Conservation (phyloP, 2,888 invertebrate species). For the Troides helena region DNA sequence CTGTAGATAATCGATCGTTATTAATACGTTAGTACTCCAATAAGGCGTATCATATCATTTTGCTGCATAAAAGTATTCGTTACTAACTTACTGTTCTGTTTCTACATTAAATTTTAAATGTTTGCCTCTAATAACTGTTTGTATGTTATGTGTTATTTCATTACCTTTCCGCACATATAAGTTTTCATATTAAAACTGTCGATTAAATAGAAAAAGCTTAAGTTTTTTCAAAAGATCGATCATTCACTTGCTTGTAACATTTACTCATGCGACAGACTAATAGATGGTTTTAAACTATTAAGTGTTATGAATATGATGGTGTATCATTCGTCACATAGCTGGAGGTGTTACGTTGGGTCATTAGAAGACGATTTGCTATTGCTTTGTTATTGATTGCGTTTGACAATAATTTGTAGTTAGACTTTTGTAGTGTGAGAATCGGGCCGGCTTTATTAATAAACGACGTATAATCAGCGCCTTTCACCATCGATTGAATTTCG, state of each 20-base stretch:
- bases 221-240: not conserved
- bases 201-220: too few relatives aligned
- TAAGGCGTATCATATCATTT: slow-evolving; percentile 5
- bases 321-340: slow-evolving; percentile 15
- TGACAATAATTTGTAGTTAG: slow-evolving; percentile 60
- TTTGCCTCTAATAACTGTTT: not conserved
- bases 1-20: slow-evolving; percentile 12
- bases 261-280: slow-evolving; percentile 9
- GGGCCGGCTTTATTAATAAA: slow-evolving; percentile 41
- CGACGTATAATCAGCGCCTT: slow-evolving; percentile 40
- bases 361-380: slow-evolving; percentile 62
- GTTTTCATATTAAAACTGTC: too few relatives aligned
- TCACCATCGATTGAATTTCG: slow-evolving; percentile 36
- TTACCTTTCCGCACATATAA: not conserved
- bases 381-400: slow-evolving; percentile 62
- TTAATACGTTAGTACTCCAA: slow-evolving; percentile 9
- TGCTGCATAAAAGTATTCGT: not conserved
- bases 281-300: slow-evolving; percentile 15
- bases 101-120: not conserved
- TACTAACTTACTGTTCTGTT: not conserved
- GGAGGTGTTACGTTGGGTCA: slow-evolving; percentile 58
- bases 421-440: slow-evolving; percentile 51
- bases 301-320: slow-evolving; percentile 16
- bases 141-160: not conserved
- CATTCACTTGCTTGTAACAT: slow-evolving; percentile 3